Evolutionary conservation across 2,888 invertebrate species (phyloP).

Genomic region (Epinotia nisella): DNA sequence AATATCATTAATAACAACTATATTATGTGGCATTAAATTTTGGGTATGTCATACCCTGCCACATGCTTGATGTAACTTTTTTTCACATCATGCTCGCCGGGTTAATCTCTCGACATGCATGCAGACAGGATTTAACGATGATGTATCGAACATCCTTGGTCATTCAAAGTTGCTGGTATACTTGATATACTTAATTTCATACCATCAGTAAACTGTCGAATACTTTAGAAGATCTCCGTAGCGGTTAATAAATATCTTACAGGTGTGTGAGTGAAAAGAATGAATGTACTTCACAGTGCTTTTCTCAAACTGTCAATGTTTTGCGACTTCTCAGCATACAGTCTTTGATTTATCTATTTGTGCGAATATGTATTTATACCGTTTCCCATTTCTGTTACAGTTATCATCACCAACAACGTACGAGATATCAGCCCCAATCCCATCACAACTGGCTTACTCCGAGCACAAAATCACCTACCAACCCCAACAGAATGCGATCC

Average conservation of each 20-base stretch:
- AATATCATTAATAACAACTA: too few species aligned
- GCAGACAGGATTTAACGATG: neutral
- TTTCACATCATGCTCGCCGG: too few species aligned
- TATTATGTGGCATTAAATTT: too few species aligned
- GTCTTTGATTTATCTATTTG: neutral
- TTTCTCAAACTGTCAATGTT: neutral
- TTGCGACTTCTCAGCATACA: neutral
- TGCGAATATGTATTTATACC: conserved; percentile 6
- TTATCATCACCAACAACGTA: conserved; percentile 64
- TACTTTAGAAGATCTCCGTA: neutral
- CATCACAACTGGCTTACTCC: conserved; percentile 70
- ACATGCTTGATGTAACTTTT: too few species aligned
- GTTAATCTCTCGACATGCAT: neutral
- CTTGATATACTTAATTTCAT: neutral
- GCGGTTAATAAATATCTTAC: neutral
- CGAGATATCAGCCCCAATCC: conserved; percentile 69
- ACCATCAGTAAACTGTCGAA: neutral
- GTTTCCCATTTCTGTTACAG: conserved; percentile 55
- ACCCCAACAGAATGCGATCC: conserved; percentile 51
- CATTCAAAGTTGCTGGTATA: neutral
- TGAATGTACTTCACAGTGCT: neutral
- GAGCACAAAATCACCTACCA: conserved; percentile 64
- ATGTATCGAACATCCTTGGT: neutral
- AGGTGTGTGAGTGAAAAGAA: neutral
- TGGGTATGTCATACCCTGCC: too few species aligned